Percentiles rank a stretch among this genome's conserved stretches.
phyloP scores from a whole-genome alignment of 53 echinoderm and acorn worm genomes.

The Patiria pectinifera region DNA sequence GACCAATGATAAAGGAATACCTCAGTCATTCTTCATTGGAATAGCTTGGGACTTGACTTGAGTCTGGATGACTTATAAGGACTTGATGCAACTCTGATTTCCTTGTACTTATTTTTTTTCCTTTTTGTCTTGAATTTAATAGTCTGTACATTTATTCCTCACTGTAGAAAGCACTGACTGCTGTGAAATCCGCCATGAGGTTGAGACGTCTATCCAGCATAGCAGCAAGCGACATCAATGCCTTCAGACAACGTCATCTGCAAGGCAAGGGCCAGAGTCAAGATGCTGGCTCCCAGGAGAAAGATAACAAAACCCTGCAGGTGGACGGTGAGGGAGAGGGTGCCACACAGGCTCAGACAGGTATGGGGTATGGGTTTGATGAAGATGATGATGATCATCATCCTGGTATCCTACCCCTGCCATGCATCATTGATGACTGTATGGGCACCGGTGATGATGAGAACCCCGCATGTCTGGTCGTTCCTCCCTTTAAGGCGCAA shows the following conservation, averaged over 20 bases:
- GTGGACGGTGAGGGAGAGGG: background rate
- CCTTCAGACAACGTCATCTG: slow-evolving; percentile 46
- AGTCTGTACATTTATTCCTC: background rate
- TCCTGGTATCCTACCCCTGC: slow-evolving; percentile 10
- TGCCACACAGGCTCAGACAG: slow-evolving; percentile 17
- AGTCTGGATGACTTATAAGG: too few species aligned
- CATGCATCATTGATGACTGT: slow-evolving; percentile 6
- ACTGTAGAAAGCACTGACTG: slow-evolving; percentile 91
- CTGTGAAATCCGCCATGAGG: slow-evolving; percentile 96
- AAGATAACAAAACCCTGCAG: slow-evolving; percentile 23
- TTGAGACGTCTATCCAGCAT: slow-evolving; percentile 88
- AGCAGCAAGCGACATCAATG: slow-evolving; percentile 65
- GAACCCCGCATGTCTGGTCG: slow-evolving; percentile 37
- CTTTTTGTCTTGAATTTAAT: background rate
- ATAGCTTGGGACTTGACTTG: too few species aligned
- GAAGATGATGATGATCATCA: slow-evolving; percentile 7
- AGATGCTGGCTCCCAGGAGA: slow-evolving; percentile 22
- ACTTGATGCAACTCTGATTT: too few species aligned
- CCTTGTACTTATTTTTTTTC: background rate
- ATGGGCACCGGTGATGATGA: slow-evolving; percentile 35
- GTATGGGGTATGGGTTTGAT: slow-evolving; percentile 36
- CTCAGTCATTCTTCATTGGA: too few species aligned
- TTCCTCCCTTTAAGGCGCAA: slow-evolving; percentile 26
- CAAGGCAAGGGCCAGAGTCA: slow-evolving; percentile 9
- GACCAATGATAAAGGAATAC: too few species aligned